Conservation (phyloP, 2,888 invertebrate genomes). For the Leucophenga montana region DNA sequence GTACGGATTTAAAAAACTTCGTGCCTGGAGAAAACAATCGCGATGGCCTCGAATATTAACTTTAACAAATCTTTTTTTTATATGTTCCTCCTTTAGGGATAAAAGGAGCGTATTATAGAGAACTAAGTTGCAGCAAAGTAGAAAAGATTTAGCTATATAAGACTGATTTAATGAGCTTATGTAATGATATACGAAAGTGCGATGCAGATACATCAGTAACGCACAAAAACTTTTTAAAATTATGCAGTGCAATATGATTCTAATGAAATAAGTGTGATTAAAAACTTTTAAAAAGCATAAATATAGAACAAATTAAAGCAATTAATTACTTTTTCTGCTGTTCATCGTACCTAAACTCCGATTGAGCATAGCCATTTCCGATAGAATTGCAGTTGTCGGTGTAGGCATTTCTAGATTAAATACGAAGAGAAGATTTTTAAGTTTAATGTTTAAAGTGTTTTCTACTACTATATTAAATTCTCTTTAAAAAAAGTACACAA, state of each 20-base stretch:
- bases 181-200: no score
- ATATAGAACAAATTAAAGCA: conserved; percentile 19
- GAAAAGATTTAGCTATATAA: no score
- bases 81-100: no score
- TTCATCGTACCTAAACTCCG: conserved; percentile 68
- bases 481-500: conserved; percentile 34
- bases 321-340: conserved; percentile 48
- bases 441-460: neutral
- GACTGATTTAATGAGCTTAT: no score
- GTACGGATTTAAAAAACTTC: no score
- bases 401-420: conserved; percentile 86
- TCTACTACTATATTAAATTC: neutral
- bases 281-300: conserved; percentile 2
- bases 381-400: conserved; percentile 83
- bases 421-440: conserved; percentile 26
- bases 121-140: no score
- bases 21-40: no score
- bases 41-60: no score
- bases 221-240: no score
- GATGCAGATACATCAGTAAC: no score
- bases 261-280: neutral
- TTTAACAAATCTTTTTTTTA: no score
- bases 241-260: neutral
- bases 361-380: conserved; percentile 73
- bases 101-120: no score